phyloP scores from a whole-genome alignment of 2,113 vertebrate species.

The Periophthalmus modestus region DNA sequence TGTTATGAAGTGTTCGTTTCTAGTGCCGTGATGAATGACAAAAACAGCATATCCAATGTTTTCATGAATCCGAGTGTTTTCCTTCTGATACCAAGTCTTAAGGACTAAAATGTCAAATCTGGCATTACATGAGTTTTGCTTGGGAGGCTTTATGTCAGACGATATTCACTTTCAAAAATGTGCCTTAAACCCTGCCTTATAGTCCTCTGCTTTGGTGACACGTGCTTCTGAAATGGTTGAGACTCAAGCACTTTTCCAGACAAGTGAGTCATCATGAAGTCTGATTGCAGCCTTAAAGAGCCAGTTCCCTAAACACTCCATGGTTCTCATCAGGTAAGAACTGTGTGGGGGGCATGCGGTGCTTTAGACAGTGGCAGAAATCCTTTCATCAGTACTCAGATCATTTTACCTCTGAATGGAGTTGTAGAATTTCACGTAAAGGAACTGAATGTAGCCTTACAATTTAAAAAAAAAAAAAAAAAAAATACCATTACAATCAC shows the following conservation, averaged over 20 bases:
- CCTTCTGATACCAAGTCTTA: not conserved
- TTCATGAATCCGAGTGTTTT: not conserved
- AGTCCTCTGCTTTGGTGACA: constrained; percentile 17
- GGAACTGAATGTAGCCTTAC: too few species aligned
- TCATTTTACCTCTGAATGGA: constrained; percentile 15
- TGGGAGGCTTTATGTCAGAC: constrained; percentile 4
- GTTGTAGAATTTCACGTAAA: not conserved
- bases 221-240: constrained; percentile 26
- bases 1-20: not conserved
- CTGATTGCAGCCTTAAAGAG: constrained; percentile 47
- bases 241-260: constrained; percentile 19
- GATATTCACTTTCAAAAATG: constrained; percentile 3
- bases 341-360: constrained; percentile 30
- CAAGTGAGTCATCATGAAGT: constrained; percentile 52
- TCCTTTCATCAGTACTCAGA: constrained; percentile 35
- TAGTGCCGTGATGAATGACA: not conserved
- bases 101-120: not conserved
- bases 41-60: not conserved
- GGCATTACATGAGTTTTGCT: not conserved
- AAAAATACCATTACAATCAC: too few species aligned
- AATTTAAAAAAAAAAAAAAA: too few species aligned
- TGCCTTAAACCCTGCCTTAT: constrained; percentile 12
- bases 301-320: constrained; percentile 45
- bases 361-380: constrained; percentile 47
- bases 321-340: constrained; percentile 37